phyloP scores from a whole-genome alignment of 2,888 invertebrate genomes.

The Caenorhabditis afra region DNA sequence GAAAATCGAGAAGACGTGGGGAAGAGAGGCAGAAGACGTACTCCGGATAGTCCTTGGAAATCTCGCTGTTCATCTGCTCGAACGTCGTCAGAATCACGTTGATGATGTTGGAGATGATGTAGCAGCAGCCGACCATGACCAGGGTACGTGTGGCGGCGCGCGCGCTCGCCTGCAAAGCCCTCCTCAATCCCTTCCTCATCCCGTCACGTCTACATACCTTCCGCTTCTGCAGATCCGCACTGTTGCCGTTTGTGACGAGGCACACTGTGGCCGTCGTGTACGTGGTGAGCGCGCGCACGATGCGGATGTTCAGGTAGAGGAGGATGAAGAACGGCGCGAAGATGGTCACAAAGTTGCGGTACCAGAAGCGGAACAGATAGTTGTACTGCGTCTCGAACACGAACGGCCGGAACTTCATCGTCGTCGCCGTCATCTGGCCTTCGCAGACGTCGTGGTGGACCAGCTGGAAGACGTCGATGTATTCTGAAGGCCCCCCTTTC shows the following conservation, averaged over 20 bases:
- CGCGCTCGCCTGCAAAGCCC: conserved; percentile 66
- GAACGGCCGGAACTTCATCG: conserved; percentile 68
- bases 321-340: conserved; percentile 79
- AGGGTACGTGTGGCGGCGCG: conserved; percentile 77
- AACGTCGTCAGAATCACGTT: conserved; percentile 75
- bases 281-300: conserved; percentile 67
- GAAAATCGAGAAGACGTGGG: conserved; percentile 13
- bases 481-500: not conserved
- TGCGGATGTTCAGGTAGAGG: conserved; percentile 73
- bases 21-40: conserved; percentile 9
- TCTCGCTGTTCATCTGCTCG: conserved; percentile 76
- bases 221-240: conserved; percentile 48
- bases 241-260: conserved; percentile 43
- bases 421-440: conserved; percentile 72
- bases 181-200: not conserved
- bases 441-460: conserved; percentile 65
- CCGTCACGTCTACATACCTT: conserved; percentile 20
- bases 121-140: conserved; percentile 77
- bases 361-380: conserved; percentile 73
- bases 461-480: conserved; percentile 49
- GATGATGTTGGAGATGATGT: conserved; percentile 77
- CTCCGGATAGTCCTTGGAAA: conserved; percentile 55
- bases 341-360: conserved; percentile 78
- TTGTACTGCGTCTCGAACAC: conserved; percentile 76
- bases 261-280: conserved; percentile 55